Base-by-base conservation (phyloP, 2,888 invertebrate species). In the Lysandra bellargus region DNA sequence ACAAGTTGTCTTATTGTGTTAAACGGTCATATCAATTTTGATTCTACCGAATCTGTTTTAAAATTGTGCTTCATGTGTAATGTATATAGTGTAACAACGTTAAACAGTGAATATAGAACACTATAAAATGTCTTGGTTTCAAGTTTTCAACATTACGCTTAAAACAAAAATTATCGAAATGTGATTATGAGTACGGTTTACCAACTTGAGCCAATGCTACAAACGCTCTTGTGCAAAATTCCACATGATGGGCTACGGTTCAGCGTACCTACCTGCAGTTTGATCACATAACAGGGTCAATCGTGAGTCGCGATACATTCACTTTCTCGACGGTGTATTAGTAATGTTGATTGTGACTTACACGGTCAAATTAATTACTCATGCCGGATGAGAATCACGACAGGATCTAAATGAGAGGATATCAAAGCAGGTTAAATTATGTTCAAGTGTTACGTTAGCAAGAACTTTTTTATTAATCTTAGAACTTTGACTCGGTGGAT, bases 221-320 rank as follows among this genome's bases (percentile, higher is more conserved):
- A 53, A 4, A 37, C 33, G 69, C 9, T 74, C 40, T 74, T 44
- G 7, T 44, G 74, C n/a, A 44, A 44, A 74, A 14, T 74, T 49
- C 49, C 30, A 85, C n/a, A 44, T 9, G 74, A 73, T 74, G n/a
- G 40, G 33, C 33, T 76, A 53, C 12, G 57, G 49, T 57, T 33
- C 33, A 76, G 69, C 69, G 14, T 75, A 57, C 76, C 49, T 75
- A 57, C 76, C 49, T 53, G 53, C 76, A 33, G 33, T 76, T 57
- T 33, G 76, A 76, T 76, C 57, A 57, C 76, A 57, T 57, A 76
- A 76, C 53, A 76, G 76, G 76, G 76, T 57, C 76, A 76, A 81
- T 83, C 82, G 82, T 80, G 87, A 88, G 88, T 86, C 86, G 86
- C 87, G 85, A 86, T 88, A 85, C 86, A 85, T 85, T 87, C 87